phyloP scores from a whole-genome alignment of 2,797 vertebrate species.

The Limosa lapponica region DNA sequence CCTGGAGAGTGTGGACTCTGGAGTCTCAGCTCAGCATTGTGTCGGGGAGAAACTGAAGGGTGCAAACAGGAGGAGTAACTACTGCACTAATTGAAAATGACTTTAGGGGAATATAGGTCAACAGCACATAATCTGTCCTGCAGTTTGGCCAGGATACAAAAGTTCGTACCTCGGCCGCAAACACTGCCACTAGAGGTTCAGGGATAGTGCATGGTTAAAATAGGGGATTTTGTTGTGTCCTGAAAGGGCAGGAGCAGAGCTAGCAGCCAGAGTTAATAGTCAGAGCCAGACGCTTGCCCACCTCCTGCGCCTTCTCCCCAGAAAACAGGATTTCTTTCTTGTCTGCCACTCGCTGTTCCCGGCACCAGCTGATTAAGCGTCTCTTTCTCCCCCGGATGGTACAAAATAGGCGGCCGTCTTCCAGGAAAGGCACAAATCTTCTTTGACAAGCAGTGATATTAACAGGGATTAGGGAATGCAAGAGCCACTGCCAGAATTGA shows the following conservation, averaged over 20 bases:
- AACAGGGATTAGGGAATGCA: conserved; percentile 53
- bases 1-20: rapidly evolving
- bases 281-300: neutral
- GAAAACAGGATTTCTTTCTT: conserved; percentile 47
- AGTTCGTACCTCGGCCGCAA: neutral
- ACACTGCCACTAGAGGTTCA: neutral
- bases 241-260: neutral
- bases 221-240: neutral
- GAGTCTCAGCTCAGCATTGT: neutral
- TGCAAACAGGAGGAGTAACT: neutral
- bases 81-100: neutral
- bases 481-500: neutral
- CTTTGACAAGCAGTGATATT: conserved; percentile 64
- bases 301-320: neutral
- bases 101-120: conserved; percentile 17
- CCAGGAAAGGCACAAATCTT: conserved; percentile 63
- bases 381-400: neutral
- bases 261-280: neutral
- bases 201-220: neutral
- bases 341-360: neutral
- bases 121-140: neutral
- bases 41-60: neutral
- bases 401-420: neutral
- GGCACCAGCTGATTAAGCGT: neutral
- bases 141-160: neutral